phyloP scores from a whole-genome alignment of 2,113 vertebrate species.

The Tetraodon nigroviridis region DNA sequence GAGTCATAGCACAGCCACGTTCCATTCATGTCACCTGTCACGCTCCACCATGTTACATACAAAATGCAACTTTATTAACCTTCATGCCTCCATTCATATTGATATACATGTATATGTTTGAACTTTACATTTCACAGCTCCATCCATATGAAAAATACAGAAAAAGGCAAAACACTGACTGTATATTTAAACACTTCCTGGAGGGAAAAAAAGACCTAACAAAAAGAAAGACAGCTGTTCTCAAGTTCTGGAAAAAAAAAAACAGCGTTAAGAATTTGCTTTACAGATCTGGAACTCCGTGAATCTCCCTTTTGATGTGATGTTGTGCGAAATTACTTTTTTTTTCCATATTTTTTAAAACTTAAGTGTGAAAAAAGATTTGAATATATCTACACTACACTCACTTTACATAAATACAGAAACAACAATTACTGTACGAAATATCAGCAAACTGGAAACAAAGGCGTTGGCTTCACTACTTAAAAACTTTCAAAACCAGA shows the following conservation, averaged over 20 bases:
- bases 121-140: conserved; percentile 99
- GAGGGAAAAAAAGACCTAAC: conserved; percentile 73
- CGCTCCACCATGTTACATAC: conserved; percentile 82
- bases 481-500: conserved; percentile 79
- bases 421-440: conserved; percentile 93
- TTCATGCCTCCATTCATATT: conserved; percentile 99
- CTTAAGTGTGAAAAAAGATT: conserved; percentile 93
- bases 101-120: conserved; percentile 99
- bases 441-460: conserved; percentile 95
- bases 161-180: conserved; percentile 92
- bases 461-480: conserved; percentile 90
- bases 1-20: conserved; percentile 37
- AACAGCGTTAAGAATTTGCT: conserved; percentile 82
- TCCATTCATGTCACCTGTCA: conserved; percentile 36
- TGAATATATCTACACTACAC: conserved; percentile 99
- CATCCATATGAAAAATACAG: conserved; percentile 97
- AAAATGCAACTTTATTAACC: conserved; percentile 99
- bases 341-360: conserved; percentile 72
- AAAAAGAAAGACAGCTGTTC: conserved; percentile 87
- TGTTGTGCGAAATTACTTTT: conserved; percentile 85
- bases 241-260: conserved; percentile 89
- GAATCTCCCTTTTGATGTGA: conserved; percentile 89
- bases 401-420: conserved; percentile 99
- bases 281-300: conserved; percentile 86
- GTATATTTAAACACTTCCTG: conserved; percentile 92